A percentile compares a stretch with the other conserved stretches of the same genome.
Evolutionary conservation across 2,797 vertebrate species (phyloP).

Genomic region (Scleropages formosus): DNA sequence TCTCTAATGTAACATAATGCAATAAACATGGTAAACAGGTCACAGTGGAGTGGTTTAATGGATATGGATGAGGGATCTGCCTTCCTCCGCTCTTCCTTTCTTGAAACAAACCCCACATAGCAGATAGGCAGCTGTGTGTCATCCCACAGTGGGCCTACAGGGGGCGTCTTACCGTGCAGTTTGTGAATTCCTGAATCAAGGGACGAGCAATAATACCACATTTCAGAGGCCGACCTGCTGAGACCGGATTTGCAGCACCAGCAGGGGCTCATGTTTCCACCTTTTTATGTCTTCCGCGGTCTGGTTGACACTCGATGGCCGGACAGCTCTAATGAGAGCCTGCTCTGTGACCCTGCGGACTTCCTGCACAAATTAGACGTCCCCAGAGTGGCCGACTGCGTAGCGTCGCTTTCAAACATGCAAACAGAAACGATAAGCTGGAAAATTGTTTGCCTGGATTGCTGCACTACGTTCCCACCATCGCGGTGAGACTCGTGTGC

Average conservation of each 20-base stretch:
- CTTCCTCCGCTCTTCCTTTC: not conserved
- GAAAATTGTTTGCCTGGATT: not conserved
- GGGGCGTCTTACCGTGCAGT: not conserved
- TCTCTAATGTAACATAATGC: not conserved
- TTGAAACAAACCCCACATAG: too few species aligned
- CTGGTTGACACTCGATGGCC: not conserved
- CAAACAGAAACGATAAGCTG: not conserved
- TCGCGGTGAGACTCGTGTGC: not conserved
- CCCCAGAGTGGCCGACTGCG: not conserved
- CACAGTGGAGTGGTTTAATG: not conserved
- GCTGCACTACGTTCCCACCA: not conserved
- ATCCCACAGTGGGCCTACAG: not conserved
- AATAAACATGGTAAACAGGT: slow-evolving; percentile 10
- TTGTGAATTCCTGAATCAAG: not conserved
- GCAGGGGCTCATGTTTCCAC: too few species aligned
- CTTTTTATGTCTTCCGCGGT: not conserved
- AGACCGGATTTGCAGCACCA: not conserved
- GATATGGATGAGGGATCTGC: not conserved
- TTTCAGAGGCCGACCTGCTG: not conserved
- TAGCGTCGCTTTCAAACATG: not conserved
- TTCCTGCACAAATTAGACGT: slow-evolving; percentile 7
- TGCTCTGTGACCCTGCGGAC: slow-evolving; percentile 1
- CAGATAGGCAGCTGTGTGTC: not conserved
- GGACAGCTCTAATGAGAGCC: not conserved
- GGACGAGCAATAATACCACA: not conserved